Evolutionary conservation across 1,140 invertebrate species (phyloP), one percentile per base, ranked within the genome.

Genomic region (Phocides pigmalion): DNA sequence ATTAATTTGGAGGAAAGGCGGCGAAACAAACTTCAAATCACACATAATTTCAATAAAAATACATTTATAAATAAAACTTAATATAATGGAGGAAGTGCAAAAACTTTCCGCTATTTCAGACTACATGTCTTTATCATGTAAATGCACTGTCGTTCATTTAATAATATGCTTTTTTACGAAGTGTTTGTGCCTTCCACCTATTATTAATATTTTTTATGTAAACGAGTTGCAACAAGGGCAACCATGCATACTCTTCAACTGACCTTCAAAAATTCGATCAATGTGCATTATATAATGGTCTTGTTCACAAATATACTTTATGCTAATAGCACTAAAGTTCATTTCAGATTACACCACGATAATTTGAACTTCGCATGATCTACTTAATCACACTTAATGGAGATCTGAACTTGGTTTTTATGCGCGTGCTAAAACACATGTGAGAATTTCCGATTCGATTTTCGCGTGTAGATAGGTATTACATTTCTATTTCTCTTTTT

Each of bases 301-400:
- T 44, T 44, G 4, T 15, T 11, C 47, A 8, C 28, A 20, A 37
- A 53, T 12, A 32, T 1, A 51, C 50, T 39, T 3, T n/a, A 53
- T 17, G 0, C 32, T 39, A 51, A 20, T 35, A 6, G 16, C 6
- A 12, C 11, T 37, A 53, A 37, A 16, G 50, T 53, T 35, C 9
- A 51, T 35, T 39, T 53, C 15, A 20, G 32, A 12, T 9, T 37
- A 14, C 14, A 16, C 12, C 28, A 56, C 15, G 20, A 47, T 72
- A 72, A 72, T 72, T 62, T 39, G 47, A 12, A 62, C 37, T 47
- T 68, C 58, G 63, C 70, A 69, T 72, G 67, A 46, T 49, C 0
- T 2, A 22, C 42, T 65, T 64, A 66, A 72, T 69, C 44, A 70
- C 47, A 11, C 32, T 41, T 62, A 69, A 67, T 72, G 64, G 53